These are phyloP conservation scores for Actinopyga echinites DNA, from an alignment of 53 echinoderm and acorn worm species.

Conservation along the genomic window DNA sequence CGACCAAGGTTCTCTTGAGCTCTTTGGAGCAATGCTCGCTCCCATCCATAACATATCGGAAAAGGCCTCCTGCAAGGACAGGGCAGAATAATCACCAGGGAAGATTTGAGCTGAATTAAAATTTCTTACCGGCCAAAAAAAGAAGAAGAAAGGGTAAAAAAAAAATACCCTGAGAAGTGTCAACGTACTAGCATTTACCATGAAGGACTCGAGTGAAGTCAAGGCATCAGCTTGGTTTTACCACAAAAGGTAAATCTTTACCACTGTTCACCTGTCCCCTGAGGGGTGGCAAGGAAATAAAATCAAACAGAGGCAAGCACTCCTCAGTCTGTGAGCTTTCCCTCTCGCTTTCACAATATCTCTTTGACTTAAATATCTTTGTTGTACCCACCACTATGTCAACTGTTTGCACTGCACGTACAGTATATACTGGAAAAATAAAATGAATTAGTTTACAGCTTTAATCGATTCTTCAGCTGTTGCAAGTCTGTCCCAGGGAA, in stretches of 20 bases:
- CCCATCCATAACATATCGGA: too few species aligned
- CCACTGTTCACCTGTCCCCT: constrained; percentile 21
- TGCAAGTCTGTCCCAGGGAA: not conserved
- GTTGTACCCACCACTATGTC: not conserved
- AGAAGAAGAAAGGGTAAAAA: not conserved
- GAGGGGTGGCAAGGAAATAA: constrained; percentile 9
- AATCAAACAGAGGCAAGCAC: not conserved
- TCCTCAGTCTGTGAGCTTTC: too few species aligned
- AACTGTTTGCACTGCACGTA: constrained; percentile 2
- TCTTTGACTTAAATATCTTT: too few species aligned
- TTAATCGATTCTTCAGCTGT: constrained; percentile 23
- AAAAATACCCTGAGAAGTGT: not conserved
- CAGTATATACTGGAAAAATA: constrained; percentile 3
- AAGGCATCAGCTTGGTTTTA: too few species aligned
- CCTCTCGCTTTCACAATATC: too few species aligned
- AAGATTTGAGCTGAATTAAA: constrained; percentile 14
- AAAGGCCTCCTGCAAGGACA: constrained; percentile 37
- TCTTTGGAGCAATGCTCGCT: too few species aligned
- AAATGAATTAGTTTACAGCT: constrained; percentile 23
- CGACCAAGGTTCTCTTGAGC: too few species aligned
- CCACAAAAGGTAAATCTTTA: not conserved
- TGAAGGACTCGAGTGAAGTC: constrained; percentile 30
- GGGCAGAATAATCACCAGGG: constrained; percentile 12
- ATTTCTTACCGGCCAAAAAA: not conserved
- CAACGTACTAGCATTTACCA: not conserved